Percentiles rank a stretch among this genome's conserved stretches.
These are phyloP conservation scores for Allolobophora icterica DNA, from an alignment of 2,888 invertebrate genomes.

Conservation along the genomic window DNA sequence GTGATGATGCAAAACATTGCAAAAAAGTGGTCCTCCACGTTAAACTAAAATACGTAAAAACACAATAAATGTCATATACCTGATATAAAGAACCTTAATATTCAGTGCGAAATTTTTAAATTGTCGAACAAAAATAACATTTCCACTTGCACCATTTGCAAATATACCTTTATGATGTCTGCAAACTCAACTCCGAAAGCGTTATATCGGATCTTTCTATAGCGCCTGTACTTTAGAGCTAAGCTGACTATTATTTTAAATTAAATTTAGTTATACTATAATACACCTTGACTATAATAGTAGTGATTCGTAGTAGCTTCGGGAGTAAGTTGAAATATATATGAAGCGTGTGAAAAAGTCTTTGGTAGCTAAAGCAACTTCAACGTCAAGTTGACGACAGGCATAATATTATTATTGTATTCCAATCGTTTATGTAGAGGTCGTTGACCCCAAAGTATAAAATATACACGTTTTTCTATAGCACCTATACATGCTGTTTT, in stretches of 20 bases:
- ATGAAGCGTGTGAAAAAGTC: not conserved
- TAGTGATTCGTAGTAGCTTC: too few species aligned
- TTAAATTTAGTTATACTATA: not conserved
- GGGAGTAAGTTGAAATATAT: not conserved
- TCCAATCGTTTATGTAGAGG: too few species aligned
- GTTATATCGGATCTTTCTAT: constrained; percentile 3
- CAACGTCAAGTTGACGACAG: too few species aligned
- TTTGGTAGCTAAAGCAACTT: too few species aligned
- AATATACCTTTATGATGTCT: too few species aligned
- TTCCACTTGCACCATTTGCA: not conserved
- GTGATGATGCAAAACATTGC: not conserved
- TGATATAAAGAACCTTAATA: not conserved
- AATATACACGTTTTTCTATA: too few species aligned
- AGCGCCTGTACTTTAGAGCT: not conserved
- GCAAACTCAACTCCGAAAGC: not conserved
- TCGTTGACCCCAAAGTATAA: too few species aligned
- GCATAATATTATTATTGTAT: too few species aligned
- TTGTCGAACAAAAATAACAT: constrained; percentile 14
- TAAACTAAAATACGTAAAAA: not conserved
- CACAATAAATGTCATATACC: not conserved
- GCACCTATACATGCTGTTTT: too few species aligned
- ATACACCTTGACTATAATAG: too few species aligned
- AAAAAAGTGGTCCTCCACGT: not conserved
- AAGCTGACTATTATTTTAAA: not conserved
- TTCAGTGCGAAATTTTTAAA: not conserved